These are phyloP conservation scores for Metopia argyrocephala DNA, from an alignment of 2,888 invertebrate genomes.

Conservation along the genomic window DNA sequence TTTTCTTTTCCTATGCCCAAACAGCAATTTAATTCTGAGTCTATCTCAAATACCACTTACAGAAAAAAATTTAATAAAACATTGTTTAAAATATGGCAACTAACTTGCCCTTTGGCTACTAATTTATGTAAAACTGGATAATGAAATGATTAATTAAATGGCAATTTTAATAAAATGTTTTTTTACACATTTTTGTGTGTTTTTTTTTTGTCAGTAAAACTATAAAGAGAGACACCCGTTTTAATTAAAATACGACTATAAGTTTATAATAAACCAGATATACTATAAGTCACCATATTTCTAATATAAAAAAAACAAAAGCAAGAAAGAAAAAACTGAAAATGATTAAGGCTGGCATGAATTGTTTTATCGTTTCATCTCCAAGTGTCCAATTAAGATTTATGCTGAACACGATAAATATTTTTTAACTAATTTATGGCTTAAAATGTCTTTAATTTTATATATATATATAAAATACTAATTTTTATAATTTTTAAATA, in stretches of 20 bases:
- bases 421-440: conserved; percentile 50
- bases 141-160: conserved; percentile 51
- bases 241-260: not conserved
- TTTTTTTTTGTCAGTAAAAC: not conserved
- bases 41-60: too few species aligned
- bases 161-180: conserved; percentile 38
- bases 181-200: conserved; percentile 32
- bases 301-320: not conserved
- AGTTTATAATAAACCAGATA: not conserved
- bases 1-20: too few species aligned
- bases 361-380: conserved; percentile 49
- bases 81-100: not conserved
- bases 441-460: not conserved
- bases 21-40: too few species aligned
- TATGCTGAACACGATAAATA: conserved; percentile 60
- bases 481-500: not conserved
- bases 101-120: conserved; percentile 5
- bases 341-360: conserved; percentile 18
- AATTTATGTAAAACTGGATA: conserved; percentile 24
- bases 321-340: not conserved
- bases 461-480: too few species aligned
- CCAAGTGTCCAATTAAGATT: conserved; percentile 55
- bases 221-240: not conserved
- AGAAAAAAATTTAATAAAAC: too few species aligned
- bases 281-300: not conserved